Base-by-base conservation (phyloP, 37 sponge, comb jelly and placozoan species). In the Ianthella basta region DNA sequence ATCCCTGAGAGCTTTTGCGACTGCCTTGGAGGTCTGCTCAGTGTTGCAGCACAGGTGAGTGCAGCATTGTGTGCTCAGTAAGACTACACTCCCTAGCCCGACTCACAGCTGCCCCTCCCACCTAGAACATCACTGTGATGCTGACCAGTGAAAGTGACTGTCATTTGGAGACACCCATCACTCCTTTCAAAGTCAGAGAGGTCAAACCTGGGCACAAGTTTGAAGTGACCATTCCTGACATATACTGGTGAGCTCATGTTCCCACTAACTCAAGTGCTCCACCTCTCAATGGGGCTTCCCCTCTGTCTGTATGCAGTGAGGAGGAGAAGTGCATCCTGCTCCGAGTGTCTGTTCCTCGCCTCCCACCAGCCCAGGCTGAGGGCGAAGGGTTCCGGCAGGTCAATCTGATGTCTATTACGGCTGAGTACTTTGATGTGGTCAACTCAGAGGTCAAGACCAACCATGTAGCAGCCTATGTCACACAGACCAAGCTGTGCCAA, bases 1-100 rank as follows among this genome's bases (percentile, higher is more conserved):
- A 97, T 97, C 55, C 97, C 97, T 15, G 97, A 94, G 82, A 94
- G 95, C 59, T 97, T 97, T 84, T 97, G 97, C 50, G 97, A 97
- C 82, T 97, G 97, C 57, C 91, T 97, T 23, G 97, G 97, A 15
- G 97, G 97, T 27, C 92, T 97, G 40, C 87, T 97, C 61, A 97
- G 97, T 77, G 95, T 97, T 27, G 86, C 95, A 37, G 97, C 97
- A 60, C 97, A 97, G 91, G 94, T 94, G 38, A 56, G 83, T 5
- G 35, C 34, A 23, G n/a, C n/a, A n/a, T n/a, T n/a, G n/a, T n/a
- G n/a, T n/a, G n/a, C n/a, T n/a, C n/a, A n/a, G n/a, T n/a, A n/a
- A n/a, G n/a, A n/a, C n/a, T n/a, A n/a, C n/a, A n/a, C n/a, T n/a
- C n/a, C 32, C 21, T 30, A 15, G 23, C 18, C 55, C 30, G 56